phyloP scores from a whole-genome alignment of 2,113 vertebrate genomes.

The Sula dactylatra region DNA sequence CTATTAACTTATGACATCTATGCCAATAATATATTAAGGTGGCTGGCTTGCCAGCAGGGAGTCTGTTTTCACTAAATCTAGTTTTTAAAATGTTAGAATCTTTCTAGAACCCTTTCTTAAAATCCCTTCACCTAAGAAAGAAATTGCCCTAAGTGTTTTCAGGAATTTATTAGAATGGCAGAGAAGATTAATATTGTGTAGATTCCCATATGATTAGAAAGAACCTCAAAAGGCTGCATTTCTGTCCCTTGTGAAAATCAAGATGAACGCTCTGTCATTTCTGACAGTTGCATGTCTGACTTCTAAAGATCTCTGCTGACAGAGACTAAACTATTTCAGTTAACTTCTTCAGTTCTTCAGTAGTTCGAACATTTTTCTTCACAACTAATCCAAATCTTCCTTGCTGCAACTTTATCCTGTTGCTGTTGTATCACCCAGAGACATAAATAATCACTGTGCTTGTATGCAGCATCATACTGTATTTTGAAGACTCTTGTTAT shows the following conservation, averaged over 20 bases:
- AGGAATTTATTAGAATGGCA: background rate
- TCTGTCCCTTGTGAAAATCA: background rate
- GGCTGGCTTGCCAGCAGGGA: background rate
- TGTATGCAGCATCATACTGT: background rate
- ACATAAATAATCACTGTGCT: background rate
- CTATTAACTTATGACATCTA: background rate
- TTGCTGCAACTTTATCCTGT: background rate
- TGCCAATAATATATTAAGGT: background rate
- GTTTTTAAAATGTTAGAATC: background rate
- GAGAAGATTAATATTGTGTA: background rate
- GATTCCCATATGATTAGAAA: background rate
- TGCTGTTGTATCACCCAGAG: background rate
- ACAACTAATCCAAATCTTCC: background rate
- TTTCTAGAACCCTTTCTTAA: background rate
- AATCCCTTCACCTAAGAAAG: background rate
- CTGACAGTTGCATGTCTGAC: background rate
- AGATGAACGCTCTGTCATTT: background rate
- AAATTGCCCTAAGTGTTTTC: background rate
- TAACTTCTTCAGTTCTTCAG: background rate
- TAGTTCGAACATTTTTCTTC: background rate
- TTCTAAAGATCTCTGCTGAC: background rate
- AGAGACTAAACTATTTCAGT: background rate
- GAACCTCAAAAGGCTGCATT: background rate
- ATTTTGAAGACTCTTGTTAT: background rate
- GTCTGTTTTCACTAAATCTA: background rate